These are phyloP conservation scores for Barypeithes pellucidus DNA, from an alignment of 2,888 invertebrate species.

Conservation along the genomic window DNA sequence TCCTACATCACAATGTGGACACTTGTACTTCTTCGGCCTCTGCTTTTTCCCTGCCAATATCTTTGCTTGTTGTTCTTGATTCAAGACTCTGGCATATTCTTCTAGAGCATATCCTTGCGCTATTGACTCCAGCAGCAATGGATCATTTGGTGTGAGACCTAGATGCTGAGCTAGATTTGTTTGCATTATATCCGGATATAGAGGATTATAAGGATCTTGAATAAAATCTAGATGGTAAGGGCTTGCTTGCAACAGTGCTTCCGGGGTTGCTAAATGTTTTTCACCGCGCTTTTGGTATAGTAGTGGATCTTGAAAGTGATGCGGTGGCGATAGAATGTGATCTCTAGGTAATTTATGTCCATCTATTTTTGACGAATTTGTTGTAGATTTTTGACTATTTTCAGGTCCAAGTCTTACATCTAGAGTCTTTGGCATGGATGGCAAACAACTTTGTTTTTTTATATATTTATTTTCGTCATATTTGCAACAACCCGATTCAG, in stretches of 20 bases:
- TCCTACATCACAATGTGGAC: conserved; percentile 90
- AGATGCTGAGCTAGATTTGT: conserved; percentile 59
- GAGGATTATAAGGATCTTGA: conserved; percentile 55
- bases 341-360: background rate
- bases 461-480: conserved; percentile 2
- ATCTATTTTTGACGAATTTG: background rate
- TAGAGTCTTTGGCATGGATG: background rate
- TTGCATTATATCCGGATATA: conserved; percentile 58
- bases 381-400: background rate
- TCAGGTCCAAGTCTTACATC: background rate
- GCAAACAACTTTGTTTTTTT: background rate
- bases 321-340: background rate
- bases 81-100: conserved; percentile 80
- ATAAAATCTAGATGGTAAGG: conserved; percentile 33
- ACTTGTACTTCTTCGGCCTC: conserved; percentile 92
- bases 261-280: conserved; percentile 7
- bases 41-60: conserved; percentile 81
- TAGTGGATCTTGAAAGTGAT: background rate
- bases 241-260: conserved; percentile 14
- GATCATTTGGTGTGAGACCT: conserved; percentile 62
- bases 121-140: conserved; percentile 66
- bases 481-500: background rate
- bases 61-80: conserved; percentile 82
- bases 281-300: background rate
- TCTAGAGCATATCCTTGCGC: conserved; percentile 75